Conservation (phyloP, 2,797 vertebrate species). For the Luscinia luscinia region DNA sequence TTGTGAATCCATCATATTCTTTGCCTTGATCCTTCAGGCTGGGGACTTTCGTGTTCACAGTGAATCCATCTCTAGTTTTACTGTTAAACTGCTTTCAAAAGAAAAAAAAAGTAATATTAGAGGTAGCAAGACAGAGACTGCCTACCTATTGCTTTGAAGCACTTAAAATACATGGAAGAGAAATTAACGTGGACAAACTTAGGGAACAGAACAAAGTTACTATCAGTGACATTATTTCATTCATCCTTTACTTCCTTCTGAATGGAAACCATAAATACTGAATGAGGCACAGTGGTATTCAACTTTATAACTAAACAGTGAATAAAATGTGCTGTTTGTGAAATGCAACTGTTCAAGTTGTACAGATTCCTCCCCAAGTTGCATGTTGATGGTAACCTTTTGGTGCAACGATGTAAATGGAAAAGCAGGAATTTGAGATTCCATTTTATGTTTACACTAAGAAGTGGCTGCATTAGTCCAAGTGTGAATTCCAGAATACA, state of each 20-base stretch:
- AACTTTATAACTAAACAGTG: not conserved
- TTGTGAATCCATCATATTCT: slow-evolving; percentile 95
- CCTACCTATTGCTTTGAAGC: not conserved
- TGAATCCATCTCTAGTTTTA: slow-evolving; percentile 98
- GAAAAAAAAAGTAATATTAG: slow-evolving; percentile 44
- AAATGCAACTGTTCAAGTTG: not conserved
- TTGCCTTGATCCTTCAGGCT: slow-evolving; percentile 92
- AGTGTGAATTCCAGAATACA: not conserved
- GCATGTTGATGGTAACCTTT: not conserved
- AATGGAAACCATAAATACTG: not conserved
- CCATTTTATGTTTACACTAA: not conserved
- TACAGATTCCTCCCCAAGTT: not conserved
- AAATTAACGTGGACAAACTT: not conserved
- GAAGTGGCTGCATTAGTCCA: not conserved
- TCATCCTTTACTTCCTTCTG: not conserved
- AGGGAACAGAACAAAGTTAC: not conserved
- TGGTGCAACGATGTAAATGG: not conserved
- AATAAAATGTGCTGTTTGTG: not conserved
- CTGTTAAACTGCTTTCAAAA: slow-evolving; percentile 96
- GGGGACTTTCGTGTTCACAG: slow-evolving; percentile 96
- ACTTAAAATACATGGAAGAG: not conserved
- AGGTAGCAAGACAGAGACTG: not conserved
- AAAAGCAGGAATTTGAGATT: not conserved
- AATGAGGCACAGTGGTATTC: not conserved
- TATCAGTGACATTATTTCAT: not conserved